Base-by-base conservation (phyloP, 2,888 invertebrate genomes). In the Philaethria dido region DNA sequence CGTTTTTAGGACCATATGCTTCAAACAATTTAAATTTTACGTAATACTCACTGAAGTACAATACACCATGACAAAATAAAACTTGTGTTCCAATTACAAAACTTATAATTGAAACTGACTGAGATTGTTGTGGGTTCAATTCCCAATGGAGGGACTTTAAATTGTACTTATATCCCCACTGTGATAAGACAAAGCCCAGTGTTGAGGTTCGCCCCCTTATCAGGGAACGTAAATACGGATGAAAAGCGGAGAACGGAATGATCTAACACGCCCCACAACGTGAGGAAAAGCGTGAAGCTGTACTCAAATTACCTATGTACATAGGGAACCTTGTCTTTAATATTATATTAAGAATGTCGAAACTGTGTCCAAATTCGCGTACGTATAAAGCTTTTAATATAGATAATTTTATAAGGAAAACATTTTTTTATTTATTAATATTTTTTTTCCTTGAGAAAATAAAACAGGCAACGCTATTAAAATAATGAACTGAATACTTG, bases 401-500 rank as follows among this genome's bases (percentile, higher is more conserved):
- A 33, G 8, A 6, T 33, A 8, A 1, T 50, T 29, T 9, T 29
- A 52, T 20, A 14, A 57, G 14, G 20, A 55, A 39, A 39, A 8
- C 20, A n/a, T 8, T 22, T 36, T 55, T 8, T 22, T 22, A 14
- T 33, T 39, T 20, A 22, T 42, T 42, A 57, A 42, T 57, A 57
- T 57, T 57, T 36, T 57, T 36, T 14, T 36, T 14, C 2, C 36
- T 20, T 29, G 6, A 39, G 20, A 39, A 57, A 45, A 45, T 29
- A 48, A 62, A 66, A 66, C 62, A 45, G 48, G 57, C 29, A 50
- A 22, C 62, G 57, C 55, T 62, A 66, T 62, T 62, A 66, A 66
- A 62, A 62, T 66, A 66, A 66, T 62, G 66, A 66, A 66, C 66
- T 66, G 55, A 62, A 50, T 42, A 62, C 66, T 66, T 66, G 66